Percentiles rank a stretch among this genome's conserved stretches.
Evolutionary conservation across 2,113 vertebrate species (phyloP).

Genomic region (Aspiorhynchus laticeps): DNA sequence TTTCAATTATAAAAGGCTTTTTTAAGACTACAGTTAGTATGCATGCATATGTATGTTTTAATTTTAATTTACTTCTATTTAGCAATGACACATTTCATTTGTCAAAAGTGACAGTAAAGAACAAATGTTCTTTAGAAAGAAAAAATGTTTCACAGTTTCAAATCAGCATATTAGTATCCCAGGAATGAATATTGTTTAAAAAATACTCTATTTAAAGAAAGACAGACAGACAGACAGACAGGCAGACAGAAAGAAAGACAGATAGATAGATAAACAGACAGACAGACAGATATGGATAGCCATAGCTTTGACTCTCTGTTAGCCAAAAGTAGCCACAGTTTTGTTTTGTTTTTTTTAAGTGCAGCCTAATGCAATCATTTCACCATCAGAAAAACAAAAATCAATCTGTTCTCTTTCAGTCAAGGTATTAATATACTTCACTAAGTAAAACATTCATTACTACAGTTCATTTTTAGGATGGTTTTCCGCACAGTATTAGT

Average conservation of each 20-base stretch:
- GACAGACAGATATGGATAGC: no score
- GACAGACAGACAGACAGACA: not conserved
- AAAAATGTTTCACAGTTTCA: not conserved
- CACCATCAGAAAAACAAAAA: constrained; percentile 17
- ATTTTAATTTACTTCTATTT: not conserved
- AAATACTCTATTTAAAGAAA: no score
- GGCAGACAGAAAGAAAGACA: no score
- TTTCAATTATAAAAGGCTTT: not conserved
- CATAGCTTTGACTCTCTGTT: not conserved
- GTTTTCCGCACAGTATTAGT: constrained; percentile 42
- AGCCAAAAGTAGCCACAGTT: not conserved
- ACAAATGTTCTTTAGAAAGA: not conserved
- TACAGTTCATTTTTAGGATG: constrained; percentile 44
- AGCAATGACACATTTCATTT: not conserved
- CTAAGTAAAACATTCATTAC: constrained; percentile 36
- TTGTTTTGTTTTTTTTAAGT: not conserved
- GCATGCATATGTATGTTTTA: not conserved
- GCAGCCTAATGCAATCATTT: constrained; percentile 9
- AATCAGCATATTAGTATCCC: not conserved
- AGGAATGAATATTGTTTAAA: no score
- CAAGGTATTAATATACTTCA: constrained; percentile 24
- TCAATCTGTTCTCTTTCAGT: constrained; percentile 32
- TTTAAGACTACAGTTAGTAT: not conserved
- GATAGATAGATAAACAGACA: no score
- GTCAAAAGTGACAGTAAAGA: not conserved